phyloP scores from a whole-genome alignment of 1,140 invertebrate species.

The Lepidostoma basale region DNA sequence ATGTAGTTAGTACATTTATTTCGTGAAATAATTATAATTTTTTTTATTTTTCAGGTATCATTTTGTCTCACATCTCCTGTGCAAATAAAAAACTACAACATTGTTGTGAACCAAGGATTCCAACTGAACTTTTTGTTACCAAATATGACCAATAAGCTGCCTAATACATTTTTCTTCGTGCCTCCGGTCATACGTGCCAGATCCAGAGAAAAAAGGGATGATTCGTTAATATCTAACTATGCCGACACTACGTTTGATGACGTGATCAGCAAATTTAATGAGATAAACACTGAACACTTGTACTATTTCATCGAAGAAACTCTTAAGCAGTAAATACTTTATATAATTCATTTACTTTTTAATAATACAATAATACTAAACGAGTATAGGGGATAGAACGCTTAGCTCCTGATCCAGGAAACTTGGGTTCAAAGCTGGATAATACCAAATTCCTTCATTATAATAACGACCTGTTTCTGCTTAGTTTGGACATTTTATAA shows the following conservation, averaged over 20 bases:
- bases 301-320: slow-evolving; percentile 34
- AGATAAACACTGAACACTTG: slow-evolving; percentile 32
- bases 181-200: slow-evolving; percentile 51
- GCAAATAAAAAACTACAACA: slow-evolving; percentile 48
- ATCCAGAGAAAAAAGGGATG: slow-evolving; percentile 35
- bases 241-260: background rate
- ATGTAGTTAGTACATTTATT: too few species aligned
- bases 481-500: too few species aligned
- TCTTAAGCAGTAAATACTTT: slow-evolving; percentile 26
- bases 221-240: background rate
- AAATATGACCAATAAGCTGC: slow-evolving; percentile 54
- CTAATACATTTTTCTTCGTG: slow-evolving; percentile 51
- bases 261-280: background rate
- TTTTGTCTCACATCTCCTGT: slow-evolving; percentile 52
- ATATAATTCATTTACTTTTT: background rate
- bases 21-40: background rate
- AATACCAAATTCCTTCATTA: too few species aligned
- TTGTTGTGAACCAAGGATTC: slow-evolving; percentile 52
- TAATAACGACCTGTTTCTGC: too few species aligned
- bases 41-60: slow-evolving; percentile 52
- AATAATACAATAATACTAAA: too few species aligned
- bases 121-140: slow-evolving; percentile 58
- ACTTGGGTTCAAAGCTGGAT: too few species aligned
- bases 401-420: too few species aligned
- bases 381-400: too few species aligned